Evolutionary conservation across 2,888 invertebrate genomes (phyloP).

Genomic region (Agrochola circellaris): DNA sequence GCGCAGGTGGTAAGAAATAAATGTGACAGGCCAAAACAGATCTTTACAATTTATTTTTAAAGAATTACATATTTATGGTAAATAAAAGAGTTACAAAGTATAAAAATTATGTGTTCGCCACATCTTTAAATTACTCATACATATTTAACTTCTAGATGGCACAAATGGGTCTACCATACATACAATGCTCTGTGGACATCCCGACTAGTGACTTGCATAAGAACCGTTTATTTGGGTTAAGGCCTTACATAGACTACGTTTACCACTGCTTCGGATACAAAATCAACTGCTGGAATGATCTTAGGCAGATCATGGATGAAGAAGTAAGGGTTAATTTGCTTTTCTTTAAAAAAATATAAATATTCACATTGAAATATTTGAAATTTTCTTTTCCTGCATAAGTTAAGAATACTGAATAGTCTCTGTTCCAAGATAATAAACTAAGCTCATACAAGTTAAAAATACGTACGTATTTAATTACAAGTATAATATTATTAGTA

Average conservation of each 20-base stretch:
- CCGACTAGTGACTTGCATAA: constrained; percentile 39
- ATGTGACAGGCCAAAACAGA: no score
- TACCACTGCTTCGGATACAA: constrained; percentile 10
- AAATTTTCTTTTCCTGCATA: not conserved
- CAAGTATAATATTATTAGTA: not conserved
- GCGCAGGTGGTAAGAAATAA: no score
- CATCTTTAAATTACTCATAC: not conserved
- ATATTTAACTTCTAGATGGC: constrained; percentile 17
- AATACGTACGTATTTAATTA: no score
- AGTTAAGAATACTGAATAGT: not conserved
- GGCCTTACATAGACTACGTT: constrained; percentile 29
- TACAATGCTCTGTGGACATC: constrained; percentile 19
- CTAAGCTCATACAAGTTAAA: not conserved
- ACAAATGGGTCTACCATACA: constrained; percentile 18
- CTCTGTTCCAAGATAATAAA: not conserved
- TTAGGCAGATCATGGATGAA: not conserved
- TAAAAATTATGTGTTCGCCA: no score
- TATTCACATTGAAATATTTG: not conserved
- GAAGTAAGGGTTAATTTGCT: constrained; percentile 1
- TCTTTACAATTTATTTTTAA: no score
- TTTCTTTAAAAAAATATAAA: not conserved
- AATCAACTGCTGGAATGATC: constrained; percentile 29
- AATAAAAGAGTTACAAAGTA: no score
- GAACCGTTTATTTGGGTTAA: constrained; percentile 24
- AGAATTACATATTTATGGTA: no score